Base-by-base conservation (phyloP, 2,113 vertebrate species). In the Lasiurus cinereus region DNA sequence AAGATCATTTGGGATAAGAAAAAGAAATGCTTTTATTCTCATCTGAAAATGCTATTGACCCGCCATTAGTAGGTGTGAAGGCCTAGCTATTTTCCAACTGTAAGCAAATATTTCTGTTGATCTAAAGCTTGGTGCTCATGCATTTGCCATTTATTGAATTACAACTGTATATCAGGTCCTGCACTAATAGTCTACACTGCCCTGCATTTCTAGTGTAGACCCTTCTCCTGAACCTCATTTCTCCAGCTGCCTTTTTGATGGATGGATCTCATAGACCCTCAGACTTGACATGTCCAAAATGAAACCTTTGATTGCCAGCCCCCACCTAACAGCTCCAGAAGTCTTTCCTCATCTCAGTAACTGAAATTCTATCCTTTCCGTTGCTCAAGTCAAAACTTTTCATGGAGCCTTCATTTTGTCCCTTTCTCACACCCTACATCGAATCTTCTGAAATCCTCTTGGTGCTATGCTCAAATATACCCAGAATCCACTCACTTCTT, bases 1-100 rank as follows among this genome's bases (percentile, higher is more conserved):
- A 22, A 19, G 24, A 69, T 95, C 88, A 39, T 83, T 69, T 66
- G 54, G 85, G 92, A 48, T 78, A 78, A 94, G 76, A 29, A 72
- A 29, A 76, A 83, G 36, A 72, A 36, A 4, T 39, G 52, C 73
- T 82, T 80, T 90, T 88, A 54, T 92, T 85, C 59, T 83, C 24
- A 3, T 11, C 13, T 19, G 50, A 84, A 80, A 79, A 21, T 39
- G 43, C n/a, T 64, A 64, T 0, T 48, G 72, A 70, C 50, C 36
- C 54, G 8, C 31, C 19, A 8, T 83, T 16, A 82, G 80, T 5
- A 56, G 19, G 31, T 33, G 62, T 8, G 69, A 64, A 70, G 67
- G 31, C 14, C 56, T 22, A 5, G 8, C 8, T 82, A 50, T 31
- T 95, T 52, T 18, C 46, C 36, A n/a, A 0, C 1, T 13, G 33